These are phyloP conservation scores for Gymnoscopelus braueri DNA, from an alignment of 2,797 vertebrate genomes.

Conservation along the genomic window DNA sequence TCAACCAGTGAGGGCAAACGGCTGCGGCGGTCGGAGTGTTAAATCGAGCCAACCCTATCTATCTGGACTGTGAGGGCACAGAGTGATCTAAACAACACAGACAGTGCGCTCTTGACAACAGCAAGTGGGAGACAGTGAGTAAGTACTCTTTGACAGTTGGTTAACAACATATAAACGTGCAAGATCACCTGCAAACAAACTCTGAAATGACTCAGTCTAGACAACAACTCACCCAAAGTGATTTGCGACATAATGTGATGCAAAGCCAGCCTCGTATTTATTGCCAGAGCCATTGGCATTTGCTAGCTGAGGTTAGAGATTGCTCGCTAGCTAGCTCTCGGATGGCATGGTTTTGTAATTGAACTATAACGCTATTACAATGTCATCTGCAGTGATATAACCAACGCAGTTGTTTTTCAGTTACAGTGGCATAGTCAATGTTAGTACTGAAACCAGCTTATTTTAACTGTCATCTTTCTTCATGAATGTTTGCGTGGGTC, in stretches of 20 bases:
- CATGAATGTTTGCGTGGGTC: no score
- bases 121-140: slow-evolving; percentile 31
- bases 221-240: neutral
- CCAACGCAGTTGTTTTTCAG: no score
- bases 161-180: neutral
- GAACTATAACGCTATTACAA: no score
- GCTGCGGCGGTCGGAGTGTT: neutral
- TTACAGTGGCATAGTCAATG: no score
- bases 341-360: no score
- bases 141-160: neutral
- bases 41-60: slow-evolving; percentile 47
- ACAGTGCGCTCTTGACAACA: slow-evolving; percentile 55
- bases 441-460: no score
- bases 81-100: neutral
- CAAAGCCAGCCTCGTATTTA: neutral
- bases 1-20: neutral
- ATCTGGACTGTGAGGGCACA: neutral
- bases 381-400: no score
- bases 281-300: neutral
- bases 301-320: no score
- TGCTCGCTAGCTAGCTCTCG: no score
- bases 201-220: neutral
- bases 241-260: slow-evolving; percentile 1
- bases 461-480: no score
- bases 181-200: neutral